Base-by-base conservation (phyloP, 1,140 invertebrate genomes). In the Sinonovacula constricta region DNA sequence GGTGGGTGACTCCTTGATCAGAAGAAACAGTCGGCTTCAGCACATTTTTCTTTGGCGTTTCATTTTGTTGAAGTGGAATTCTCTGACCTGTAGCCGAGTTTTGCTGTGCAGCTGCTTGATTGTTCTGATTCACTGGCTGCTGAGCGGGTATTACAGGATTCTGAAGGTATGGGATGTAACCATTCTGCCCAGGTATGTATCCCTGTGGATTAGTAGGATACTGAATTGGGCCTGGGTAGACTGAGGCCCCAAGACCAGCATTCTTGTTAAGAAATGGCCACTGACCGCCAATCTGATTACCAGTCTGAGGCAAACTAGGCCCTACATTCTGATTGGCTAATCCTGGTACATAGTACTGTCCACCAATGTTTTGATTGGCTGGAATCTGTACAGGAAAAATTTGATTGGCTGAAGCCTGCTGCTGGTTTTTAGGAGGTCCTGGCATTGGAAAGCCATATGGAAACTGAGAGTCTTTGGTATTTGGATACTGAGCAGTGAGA, bases 401-500 rank as follows among this genome's bases (percentile, higher is more conserved):
- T 63, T 76, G 72, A 67, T 76, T 76, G 59, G 70, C 45, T 49
- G 62, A 15, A 30, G 49, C 62, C 18, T 51, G 39, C 30, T 76
- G 45, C 51, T 67, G 72, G 54, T 67, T 67, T n/a, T 49, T 56
- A 12, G 67, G 45, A 4, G 65, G 36, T 31, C 71, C 71, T 59
- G 62, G 62, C 22, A 76, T 39, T 5, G 72, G 72, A 36, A 76
- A 76, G 7, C 62, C 72, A 76, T 76, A 76, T 28, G 49, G 51
- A 56, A 53, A 76, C 34, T 76, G 72, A n/a, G 53, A 10, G 30
- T 76, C 72, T 59, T 28, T 62, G 30, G 51, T 39, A 5, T 53
- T 49, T 18, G 31, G 63, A 34, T 56, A 67, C 31, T 28, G 49
- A 36, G 63, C 45, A 39, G 66, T 66, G 45, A 54, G 65, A 26